Base-by-base conservation (phyloP, 1,140 invertebrate genomes). In the Lepidostoma basale region DNA sequence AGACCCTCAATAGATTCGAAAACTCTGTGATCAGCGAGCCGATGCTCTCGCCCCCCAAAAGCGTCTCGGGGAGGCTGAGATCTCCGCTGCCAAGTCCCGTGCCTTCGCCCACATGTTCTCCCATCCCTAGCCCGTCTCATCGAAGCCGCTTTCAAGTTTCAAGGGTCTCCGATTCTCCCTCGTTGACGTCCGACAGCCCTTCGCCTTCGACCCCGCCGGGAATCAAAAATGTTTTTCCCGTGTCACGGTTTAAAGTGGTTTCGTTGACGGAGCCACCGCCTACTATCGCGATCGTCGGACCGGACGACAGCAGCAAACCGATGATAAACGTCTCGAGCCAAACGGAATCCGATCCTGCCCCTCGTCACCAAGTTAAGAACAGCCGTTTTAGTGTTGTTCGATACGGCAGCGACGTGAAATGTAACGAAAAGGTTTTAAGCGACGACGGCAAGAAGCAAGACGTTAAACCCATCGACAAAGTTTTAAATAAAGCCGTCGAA, bases 81-180 rank as follows among this genome's bases (percentile, higher is more conserved):
- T 89, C 88, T 58, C 89, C 89, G 42, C 86, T 86, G 52, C 88
- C 89, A 22, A 88, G 86, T 73, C 89, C 88, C 47, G 85, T 87
- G 67, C 85, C 88, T 54, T 88, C 88, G 33, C 90, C 89, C 20
- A 85, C 87, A 67, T 86, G 88, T 65, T 89, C 86, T 77, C 89
- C 89, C 20, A 82, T 86, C 62, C 84, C 86, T 8, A 83, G 81
- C 58, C 81, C 84, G 20, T 87, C 86, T 44, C 80, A 79, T 28
- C 76, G 84, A 60, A 83, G 80, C 74, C 81, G 86, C 20, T 88
- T 88, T 73, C 82, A 86, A 60, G 86, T 88, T 2, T 86, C 84
- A 18, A 79, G 84, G 16, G 86, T 87, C 5, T 74, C 79, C 20
- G 85, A 87, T 56, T 59, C 54, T 1, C 20, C 54, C 1, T 70